These are phyloP conservation scores for Pseudochirops corinnae DNA, from an alignment of 2,797 vertebrate genomes.

Conservation along the genomic window DNA sequence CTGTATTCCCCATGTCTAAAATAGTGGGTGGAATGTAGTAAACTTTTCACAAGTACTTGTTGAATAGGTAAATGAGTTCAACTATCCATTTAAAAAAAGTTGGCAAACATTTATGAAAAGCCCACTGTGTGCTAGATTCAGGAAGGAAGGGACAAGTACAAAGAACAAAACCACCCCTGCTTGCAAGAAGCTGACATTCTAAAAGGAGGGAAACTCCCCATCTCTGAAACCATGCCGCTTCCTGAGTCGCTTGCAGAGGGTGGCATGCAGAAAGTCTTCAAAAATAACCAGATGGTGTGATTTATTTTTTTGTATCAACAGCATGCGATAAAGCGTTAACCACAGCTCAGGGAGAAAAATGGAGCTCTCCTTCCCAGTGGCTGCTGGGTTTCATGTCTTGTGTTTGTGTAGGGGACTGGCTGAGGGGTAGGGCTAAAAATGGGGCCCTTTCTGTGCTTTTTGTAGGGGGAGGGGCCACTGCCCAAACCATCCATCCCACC, in stretches of 20 bases:
- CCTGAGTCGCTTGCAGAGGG: not conserved
- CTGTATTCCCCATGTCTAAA: not conserved
- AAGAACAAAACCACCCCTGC: not conserved
- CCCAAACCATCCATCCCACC: not conserved
- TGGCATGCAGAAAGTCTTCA: slow-evolving; percentile 46
- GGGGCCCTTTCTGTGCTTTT: no score
- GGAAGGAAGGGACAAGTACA: not conserved
- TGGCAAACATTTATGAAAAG: not conserved
- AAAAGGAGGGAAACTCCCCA: slow-evolving; percentile 59
- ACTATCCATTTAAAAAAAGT: not conserved
- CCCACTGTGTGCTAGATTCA: not conserved
- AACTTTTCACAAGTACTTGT: not conserved
- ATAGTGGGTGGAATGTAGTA: not conserved
- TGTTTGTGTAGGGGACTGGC: not conserved
- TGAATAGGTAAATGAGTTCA: not conserved
- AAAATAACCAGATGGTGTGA: slow-evolving; percentile 61
- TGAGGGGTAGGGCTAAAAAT: not conserved
- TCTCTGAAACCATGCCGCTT: slow-evolving; percentile 66
- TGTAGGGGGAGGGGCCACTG: not conserved
- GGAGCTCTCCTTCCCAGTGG: not conserved
- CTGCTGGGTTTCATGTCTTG: not conserved
- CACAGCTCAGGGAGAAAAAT: not conserved
- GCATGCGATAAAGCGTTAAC: not conserved
- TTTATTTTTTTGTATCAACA: slow-evolving; percentile 23
- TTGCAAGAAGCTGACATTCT: not conserved